phyloP scores from a whole-genome alignment of 1,140 invertebrate species.

The Dendrolimus kikuchii region DNA sequence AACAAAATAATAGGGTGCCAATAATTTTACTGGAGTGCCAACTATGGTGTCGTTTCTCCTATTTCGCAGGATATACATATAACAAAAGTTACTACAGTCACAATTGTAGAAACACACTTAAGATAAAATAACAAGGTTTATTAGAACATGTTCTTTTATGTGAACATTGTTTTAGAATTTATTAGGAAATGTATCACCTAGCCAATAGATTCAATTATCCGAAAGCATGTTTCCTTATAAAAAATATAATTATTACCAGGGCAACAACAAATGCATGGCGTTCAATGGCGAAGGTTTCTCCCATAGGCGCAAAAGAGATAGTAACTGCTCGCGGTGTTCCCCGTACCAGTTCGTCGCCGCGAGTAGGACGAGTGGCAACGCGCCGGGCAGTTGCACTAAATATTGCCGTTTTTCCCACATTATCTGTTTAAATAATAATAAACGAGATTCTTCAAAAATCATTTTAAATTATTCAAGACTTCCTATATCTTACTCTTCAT shows the following conservation, averaged over 20 bases:
- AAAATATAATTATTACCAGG: slow-evolving; percentile 77
- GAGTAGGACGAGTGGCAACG: slow-evolving; percentile 92
- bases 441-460: too few relatives aligned
- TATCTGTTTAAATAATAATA: slow-evolving; percentile 70
- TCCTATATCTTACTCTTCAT: too few relatives aligned
- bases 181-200: slow-evolving; percentile 1
- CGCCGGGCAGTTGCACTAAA: slow-evolving; percentile 86
- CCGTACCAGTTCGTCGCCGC: slow-evolving; percentile 93
- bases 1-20: too few relatives aligned
- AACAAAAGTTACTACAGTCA: too few relatives aligned
- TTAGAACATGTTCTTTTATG: too few relatives aligned
- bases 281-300: slow-evolving; percentile 86
- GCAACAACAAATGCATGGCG: slow-evolving; percentile 92
- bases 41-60: too few relatives aligned
- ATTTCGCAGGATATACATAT: too few relatives aligned
- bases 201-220: slow-evolving; percentile 2
- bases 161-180: too few relatives aligned
- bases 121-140: too few relatives aligned
- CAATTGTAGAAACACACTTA: too few relatives aligned
- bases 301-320: slow-evolving; percentile 89
- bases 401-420: slow-evolving; percentile 97
- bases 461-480: not conserved
- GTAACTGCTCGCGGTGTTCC: slow-evolving; percentile 87
- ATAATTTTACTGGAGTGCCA: too few relatives aligned
- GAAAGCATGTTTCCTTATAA: not conserved